These are phyloP conservation scores for Merops nubicus DNA, from an alignment of 2,113 vertebrate species.

Conservation along the genomic window DNA sequence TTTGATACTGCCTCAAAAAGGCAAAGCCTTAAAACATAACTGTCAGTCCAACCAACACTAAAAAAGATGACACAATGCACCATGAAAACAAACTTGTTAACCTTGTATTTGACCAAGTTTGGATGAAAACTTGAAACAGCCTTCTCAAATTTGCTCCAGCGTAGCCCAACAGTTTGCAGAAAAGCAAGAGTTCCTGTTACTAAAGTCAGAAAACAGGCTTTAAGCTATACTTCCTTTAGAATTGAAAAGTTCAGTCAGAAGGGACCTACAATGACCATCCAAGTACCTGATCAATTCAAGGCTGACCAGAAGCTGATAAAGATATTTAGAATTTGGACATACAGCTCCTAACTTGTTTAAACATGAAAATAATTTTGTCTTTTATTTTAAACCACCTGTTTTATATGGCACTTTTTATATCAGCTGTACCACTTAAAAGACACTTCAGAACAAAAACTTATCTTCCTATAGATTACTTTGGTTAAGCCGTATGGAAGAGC, in stretches of 20 bases:
- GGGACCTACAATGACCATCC: fast-evolving
- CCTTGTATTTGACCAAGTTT: not conserved
- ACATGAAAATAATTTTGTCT: fast-evolving
- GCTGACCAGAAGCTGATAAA: not conserved
- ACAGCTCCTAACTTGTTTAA: fast-evolving
- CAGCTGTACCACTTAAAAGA: not conserved
- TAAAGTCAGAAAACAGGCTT: not conserved
- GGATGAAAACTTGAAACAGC: not conserved
- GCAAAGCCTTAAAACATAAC: not conserved
- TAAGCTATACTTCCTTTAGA: not conserved
- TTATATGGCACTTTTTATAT: not conserved
- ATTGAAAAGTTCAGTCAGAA: not conserved
- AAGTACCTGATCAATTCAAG: not conserved
- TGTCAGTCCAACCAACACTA: not conserved
- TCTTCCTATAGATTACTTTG: not conserved
- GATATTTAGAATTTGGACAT: fast-evolving
- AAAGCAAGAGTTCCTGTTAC: not conserved
- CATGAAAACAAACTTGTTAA: fast-evolving
- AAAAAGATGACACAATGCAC: fast-evolving
- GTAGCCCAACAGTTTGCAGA: fast-evolving
- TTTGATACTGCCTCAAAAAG: not conserved
- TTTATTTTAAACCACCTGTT: fast-evolving
- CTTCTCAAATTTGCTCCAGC: not conserved
- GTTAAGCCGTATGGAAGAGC: not conserved
- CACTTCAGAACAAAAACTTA: not conserved